Percentiles rank a stretch among this genome's conserved stretches.
Conservation (phyloP, 2,888 invertebrate genomes). For the Dasysyrphus albostriatus region DNA sequence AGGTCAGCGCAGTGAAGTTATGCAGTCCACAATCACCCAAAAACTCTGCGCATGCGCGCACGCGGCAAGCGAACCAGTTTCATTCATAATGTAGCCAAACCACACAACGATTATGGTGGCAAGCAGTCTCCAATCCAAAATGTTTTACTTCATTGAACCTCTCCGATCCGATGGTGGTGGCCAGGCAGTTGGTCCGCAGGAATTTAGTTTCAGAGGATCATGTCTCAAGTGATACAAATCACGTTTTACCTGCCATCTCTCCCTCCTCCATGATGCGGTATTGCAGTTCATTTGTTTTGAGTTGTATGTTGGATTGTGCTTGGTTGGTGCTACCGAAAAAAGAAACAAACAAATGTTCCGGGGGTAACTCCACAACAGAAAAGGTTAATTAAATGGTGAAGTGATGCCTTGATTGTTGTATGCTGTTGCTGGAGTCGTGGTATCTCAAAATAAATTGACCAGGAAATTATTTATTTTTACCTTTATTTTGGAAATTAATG, state of each 20-base stretch:
- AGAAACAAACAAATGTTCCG: slow-evolving; percentile 4
- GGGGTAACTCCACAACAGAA: slow-evolving; percentile 17
- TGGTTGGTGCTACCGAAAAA: slow-evolving; percentile 41
- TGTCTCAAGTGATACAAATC: slow-evolving; percentile 45
- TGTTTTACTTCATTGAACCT: background rate
- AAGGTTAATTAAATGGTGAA: slow-evolving; percentile 64
- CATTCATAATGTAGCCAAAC: slow-evolving; percentile 20
- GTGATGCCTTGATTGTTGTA: slow-evolving; percentile 46
- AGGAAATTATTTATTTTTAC: slow-evolving; percentile 49
- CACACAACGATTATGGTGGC: slow-evolving; percentile 35
- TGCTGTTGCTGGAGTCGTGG: slow-evolving; percentile 18
- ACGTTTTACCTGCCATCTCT: slow-evolving; percentile 36
- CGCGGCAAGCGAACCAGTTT: slow-evolving; percentile 49
- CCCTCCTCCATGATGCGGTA: background rate
- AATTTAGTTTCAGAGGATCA: slow-evolving; percentile 33
- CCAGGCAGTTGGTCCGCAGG: slow-evolving; percentile 4
- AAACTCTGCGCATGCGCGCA: slow-evolving; percentile 21
- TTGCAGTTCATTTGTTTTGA: slow-evolving; percentile 47
- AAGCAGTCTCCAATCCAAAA: slow-evolving; percentile 18
- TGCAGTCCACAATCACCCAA: slow-evolving; percentile 9
- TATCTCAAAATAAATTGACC: slow-evolving; percentile 56
- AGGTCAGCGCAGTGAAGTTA: background rate
- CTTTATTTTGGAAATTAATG: slow-evolving; percentile 11
- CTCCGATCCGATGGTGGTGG: background rate
- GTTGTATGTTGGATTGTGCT: slow-evolving; percentile 8